These are phyloP conservation scores for Leistus spinibarbis DNA, from an alignment of 2,888 invertebrate species.

Conservation along the genomic window DNA sequence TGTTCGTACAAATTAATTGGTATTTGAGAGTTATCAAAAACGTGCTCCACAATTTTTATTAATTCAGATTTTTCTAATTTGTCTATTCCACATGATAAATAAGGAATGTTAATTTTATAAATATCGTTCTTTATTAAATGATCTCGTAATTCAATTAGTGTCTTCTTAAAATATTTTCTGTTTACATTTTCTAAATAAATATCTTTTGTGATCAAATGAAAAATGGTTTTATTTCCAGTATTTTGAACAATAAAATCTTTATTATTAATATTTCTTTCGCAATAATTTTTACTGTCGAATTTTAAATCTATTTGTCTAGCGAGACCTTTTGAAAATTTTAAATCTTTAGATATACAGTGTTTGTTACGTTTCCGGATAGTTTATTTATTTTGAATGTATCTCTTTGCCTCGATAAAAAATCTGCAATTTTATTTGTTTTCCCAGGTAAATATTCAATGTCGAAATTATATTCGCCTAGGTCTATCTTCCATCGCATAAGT, in stretches of 20 bases:
- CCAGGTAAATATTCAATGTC: slow-evolving; percentile 16
- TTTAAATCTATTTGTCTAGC: no score
- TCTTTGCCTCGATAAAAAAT: neutral
- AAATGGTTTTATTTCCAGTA: no score
- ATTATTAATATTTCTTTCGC: no score
- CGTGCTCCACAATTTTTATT: neutral
- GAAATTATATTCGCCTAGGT: slow-evolving; percentile 5
- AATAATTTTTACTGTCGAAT: no score
- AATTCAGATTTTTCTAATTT: neutral
- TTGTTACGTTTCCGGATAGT: no score
- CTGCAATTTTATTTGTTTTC: slow-evolving; percentile 7
- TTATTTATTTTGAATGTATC: no score
- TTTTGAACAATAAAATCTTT: no score
- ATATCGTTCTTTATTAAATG: slow-evolving; percentile 2
- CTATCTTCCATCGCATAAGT: slow-evolving; percentile 13
- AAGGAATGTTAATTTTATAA: slow-evolving; percentile 14
- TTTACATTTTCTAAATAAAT: no score
- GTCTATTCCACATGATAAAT: neutral
- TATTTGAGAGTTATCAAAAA: neutral
- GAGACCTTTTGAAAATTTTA: no score
- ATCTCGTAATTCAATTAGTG: neutral
- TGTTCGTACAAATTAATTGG: neutral
- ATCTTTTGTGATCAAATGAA: no score
- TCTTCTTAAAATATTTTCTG: no score
- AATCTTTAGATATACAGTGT: no score